These are phyloP conservation scores for Craterocephalus amniculus DNA, from an alignment of 2,797 vertebrate genomes.

Conservation along the genomic window DNA sequence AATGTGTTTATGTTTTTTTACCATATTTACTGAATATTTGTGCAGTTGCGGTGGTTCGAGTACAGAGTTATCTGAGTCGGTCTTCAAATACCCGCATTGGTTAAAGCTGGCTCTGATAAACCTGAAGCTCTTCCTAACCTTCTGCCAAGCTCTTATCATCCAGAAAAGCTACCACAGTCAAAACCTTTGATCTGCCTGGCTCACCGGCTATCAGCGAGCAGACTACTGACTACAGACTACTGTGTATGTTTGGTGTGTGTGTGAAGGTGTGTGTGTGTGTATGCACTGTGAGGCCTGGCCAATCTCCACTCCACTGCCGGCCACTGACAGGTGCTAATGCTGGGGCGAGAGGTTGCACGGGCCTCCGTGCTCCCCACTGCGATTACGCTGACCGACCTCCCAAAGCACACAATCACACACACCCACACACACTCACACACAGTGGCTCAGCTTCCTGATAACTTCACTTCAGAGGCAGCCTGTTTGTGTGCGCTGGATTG, in stretches of 20 bases:
- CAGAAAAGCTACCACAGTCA: conserved; percentile 54
- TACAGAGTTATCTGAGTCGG: conserved; percentile 30
- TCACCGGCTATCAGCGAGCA: conserved; percentile 64
- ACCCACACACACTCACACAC: conserved; percentile 34
- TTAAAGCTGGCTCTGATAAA: conserved; percentile 58
- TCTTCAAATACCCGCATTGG: conserved; percentile 41
- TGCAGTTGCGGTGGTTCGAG: conserved; percentile 10
- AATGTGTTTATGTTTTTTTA: neutral
- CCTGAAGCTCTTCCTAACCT: conserved; percentile 55
- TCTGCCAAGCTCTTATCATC: conserved; percentile 70
- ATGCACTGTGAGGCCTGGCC: conserved; percentile 78
- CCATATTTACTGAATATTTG: neutral
- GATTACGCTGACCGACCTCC: conserved; percentile 80
- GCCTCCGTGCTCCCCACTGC: conserved; percentile 66
- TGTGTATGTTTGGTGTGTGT: conserved; percentile 52
- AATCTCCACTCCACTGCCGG: conserved; percentile 88
- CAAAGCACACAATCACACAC: conserved; percentile 46
- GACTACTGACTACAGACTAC: conserved; percentile 55
- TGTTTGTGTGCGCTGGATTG: conserved; percentile 55
- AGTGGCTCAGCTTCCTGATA: conserved; percentile 62
- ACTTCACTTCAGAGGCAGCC: conserved; percentile 68
- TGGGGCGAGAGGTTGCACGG: conserved; percentile 80
- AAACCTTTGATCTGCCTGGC: conserved; percentile 73
- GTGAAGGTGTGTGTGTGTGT: conserved; percentile 52
- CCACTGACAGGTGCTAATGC: conserved; percentile 93